phyloP scores from a whole-genome alignment of 2,113 vertebrate species.

The Malurus alboscapulatus region DNA sequence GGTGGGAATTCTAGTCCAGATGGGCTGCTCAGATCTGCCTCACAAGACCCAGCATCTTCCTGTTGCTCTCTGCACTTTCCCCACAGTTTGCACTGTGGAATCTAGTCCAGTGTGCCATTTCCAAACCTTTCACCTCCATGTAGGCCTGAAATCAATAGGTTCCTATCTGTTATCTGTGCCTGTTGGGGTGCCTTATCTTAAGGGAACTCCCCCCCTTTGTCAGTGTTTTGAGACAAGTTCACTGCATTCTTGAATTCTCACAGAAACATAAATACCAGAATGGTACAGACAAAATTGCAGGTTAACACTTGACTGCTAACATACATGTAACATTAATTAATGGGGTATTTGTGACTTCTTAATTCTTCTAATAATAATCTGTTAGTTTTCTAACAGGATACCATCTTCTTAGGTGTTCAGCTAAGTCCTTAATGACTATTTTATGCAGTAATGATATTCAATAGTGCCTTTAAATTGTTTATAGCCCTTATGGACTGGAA shows the following conservation, averaged over 20 bases:
- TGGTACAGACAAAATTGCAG: not conserved
- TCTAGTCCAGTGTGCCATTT: not conserved
- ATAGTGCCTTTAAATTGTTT: not conserved
- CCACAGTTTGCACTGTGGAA: not conserved
- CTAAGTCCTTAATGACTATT: not conserved
- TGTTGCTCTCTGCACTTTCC: not conserved
- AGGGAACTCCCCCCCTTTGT: not conserved
- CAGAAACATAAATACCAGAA: not conserved
- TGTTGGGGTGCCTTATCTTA: not conserved
- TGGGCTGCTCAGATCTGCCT: not conserved
- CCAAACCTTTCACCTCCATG: rapidly evolving
- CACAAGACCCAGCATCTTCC: not conserved
- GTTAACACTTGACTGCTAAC: not conserved
- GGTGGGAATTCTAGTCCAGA: not conserved
- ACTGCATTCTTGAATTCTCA: not conserved
- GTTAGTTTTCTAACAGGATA: not conserved
- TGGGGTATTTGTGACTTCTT: not conserved
- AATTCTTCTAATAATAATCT: not conserved
- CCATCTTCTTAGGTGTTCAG: not conserved
- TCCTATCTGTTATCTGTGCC: not conserved
- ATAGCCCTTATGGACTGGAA: not conserved
- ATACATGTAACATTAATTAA: not conserved
- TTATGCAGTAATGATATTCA: not conserved
- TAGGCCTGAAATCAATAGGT: not conserved
- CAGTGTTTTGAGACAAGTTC: not conserved